Base-by-base conservation (phyloP, 1,140 invertebrate species). In the Acromyrmex heyeri region DNA sequence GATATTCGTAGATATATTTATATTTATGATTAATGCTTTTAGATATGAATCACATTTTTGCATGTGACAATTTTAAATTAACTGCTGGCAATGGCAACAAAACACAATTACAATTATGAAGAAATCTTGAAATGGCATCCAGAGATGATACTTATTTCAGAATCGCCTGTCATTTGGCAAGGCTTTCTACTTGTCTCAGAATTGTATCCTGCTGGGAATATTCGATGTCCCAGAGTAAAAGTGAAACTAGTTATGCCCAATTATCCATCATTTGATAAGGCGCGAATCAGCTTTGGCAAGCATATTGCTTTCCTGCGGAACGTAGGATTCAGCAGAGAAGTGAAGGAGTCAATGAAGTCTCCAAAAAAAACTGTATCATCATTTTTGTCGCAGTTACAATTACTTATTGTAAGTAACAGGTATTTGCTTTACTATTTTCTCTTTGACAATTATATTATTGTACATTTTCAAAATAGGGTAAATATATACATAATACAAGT, bases 331-430 rank as follows among this genome's bases (percentile, higher is more conserved):
- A 73, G 73, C n/a, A 67, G 69, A 7, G 88, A 89, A 57, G 44
- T 93, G 3, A 75, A 88, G 0, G 69, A 78, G 7, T 65, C 93
- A 44, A 69, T 91, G 5, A 24, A 64, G 5, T 90, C 24, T 38
- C 48, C 69, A 0, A 77, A 86, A 16, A 92, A 85, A 16, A 92
- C 91, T 1, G 86, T 93, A 30, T 61, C 85, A 14, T 76, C 70
- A 8, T 93, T 94, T 70, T 87, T 94, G 4, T 85, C 76, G 38
- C 91, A 92, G 44, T 77, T 94, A 59, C 91, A 91, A 69, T 76
- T 55, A 24, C 8, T 92, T 10, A 91, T 93, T 78, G 93, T 93
- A 87, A 82, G 89, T 91, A 50, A 70, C 7, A 69, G 0, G 67
- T 86, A 85, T 57, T 57, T 55, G 53, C 6, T 55, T 44, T 86